These are phyloP conservation scores for Vulpes ferrilata DNA, from an alignment of 2,113 vertebrate species.

Conservation along the genomic window DNA sequence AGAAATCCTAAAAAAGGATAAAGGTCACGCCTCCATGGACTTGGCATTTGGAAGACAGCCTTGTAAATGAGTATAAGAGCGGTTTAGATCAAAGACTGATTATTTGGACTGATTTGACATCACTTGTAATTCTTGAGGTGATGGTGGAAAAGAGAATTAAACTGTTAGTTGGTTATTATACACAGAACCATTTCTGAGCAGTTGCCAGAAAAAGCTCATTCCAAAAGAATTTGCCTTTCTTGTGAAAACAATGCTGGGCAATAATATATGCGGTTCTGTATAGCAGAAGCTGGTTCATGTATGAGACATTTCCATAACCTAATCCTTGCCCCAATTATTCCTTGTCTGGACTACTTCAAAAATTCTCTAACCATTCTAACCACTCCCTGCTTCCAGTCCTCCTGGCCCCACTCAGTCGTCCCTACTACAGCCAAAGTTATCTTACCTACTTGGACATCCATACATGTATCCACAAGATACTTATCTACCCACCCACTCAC, in stretches of 20 bases:
- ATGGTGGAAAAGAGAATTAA: not conserved
- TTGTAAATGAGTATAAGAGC: not conserved
- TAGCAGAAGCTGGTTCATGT: accelerated
- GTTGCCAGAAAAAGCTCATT: not conserved
- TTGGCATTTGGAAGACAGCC: not conserved
- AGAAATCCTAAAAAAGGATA: not conserved
- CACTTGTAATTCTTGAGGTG: not conserved
- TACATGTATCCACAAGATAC: accelerated
- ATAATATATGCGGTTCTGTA: not conserved
- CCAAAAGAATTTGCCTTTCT: conserved; percentile 24
- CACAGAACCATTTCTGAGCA: not conserved
- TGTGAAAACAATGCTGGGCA: not conserved
- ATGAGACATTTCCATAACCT: not conserved
- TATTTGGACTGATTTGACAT: not conserved
- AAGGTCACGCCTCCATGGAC: not conserved
- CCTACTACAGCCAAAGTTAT: not conserved
- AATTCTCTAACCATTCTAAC: not conserved
- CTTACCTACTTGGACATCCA: not conserved
- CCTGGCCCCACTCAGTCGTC: not conserved
- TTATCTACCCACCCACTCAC: not conserved
- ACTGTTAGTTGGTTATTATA: not conserved
- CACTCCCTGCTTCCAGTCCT: not conserved
- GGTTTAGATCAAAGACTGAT: not conserved
- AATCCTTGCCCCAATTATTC: not conserved
- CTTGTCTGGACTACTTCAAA: not conserved